Conservation (phyloP, 2,888 invertebrate species). For the Caenorhabditis japonica region DNA sequence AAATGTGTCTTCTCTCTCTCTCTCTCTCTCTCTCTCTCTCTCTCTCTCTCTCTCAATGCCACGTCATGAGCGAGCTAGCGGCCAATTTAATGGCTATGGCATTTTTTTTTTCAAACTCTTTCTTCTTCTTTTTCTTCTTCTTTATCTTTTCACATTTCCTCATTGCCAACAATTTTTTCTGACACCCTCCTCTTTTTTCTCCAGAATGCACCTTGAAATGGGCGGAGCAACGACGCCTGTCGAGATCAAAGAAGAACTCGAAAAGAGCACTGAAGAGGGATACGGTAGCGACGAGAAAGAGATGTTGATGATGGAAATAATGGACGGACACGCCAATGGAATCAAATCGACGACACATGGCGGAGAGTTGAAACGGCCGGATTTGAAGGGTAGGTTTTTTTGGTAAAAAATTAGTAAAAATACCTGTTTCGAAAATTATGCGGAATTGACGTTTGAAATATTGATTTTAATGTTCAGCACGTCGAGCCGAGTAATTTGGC, state of each 20-base stretch:
- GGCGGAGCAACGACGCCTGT: not conserved
- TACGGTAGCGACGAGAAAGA: constrained; percentile 43
- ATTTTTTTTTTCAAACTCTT: too few species aligned
- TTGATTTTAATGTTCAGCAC: too few species aligned
- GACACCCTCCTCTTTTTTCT: too few species aligned
- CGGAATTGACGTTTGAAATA: too few species aligned
- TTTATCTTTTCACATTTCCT: too few species aligned
- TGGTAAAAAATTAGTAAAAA: not conserved
- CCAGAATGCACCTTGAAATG: constrained; percentile 24
- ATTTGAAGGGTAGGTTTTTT: constrained; percentile 57
- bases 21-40: not conserved
- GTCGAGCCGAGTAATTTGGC: too few species aligned
- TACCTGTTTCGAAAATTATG: too few species aligned
- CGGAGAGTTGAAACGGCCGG: constrained; percentile 61
- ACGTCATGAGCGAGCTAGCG: too few species aligned
- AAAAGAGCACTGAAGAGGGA: constrained; percentile 18
- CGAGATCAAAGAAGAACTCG: constrained; percentile 9
- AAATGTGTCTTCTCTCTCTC: not conserved
- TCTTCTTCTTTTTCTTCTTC: too few species aligned
- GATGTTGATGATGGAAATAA: constrained; percentile 6
- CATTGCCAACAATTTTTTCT: too few species aligned
- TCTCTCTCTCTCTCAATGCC: not conserved
- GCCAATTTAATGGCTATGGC: too few species aligned
- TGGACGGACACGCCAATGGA: not conserved
- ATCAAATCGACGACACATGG: not conserved